Percentiles rank a stretch among this genome's conserved stretches.
Conservation (phyloP, 37 sponge, comb jelly and placozoan species). For the Chondrilla cf. caribensis region DNA sequence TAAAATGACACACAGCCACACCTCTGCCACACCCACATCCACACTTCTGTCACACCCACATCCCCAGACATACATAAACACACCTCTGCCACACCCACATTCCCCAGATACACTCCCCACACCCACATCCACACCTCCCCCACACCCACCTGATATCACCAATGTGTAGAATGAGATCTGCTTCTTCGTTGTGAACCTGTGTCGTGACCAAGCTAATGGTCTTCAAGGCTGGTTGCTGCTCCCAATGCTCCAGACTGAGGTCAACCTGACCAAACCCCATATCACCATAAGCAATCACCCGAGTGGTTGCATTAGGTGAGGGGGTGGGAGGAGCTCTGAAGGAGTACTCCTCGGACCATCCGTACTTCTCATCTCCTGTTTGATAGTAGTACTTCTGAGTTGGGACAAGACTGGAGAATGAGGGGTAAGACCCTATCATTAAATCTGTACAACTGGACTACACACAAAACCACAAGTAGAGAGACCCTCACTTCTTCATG, state of each 20-base stretch:
- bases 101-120: too few relatives aligned
- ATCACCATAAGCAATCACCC: conserved; percentile 66
- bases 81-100: too few relatives aligned
- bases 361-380: conserved; percentile 55
- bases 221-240: conserved; percentile 50
- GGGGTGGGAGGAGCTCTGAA: conserved; percentile 44
- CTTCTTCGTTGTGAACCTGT: conserved; percentile 25
- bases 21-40: too few relatives aligned
- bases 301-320: conserved; percentile 19
- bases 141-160: conserved; percentile 87
- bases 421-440: neutral
- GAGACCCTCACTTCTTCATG: conserved; percentile 45
- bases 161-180: conserved; percentile 78
- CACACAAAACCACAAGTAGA: too few relatives aligned
- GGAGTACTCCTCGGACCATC: conserved; percentile 45
- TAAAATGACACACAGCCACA: too few relatives aligned
- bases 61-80: too few relatives aligned
- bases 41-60: too few relatives aligned
- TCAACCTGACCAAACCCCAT: conserved; percentile 51
- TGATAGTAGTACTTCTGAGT: conserved; percentile 57
- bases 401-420: conserved; percentile 40
- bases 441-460: too few relatives aligned
- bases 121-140: too few relatives aligned
- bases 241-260: conserved; percentile 27
- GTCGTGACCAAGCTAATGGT: conserved; percentile 40